A percentile compares a stretch with the other conserved stretches of the same genome.
Conservation (phyloP, 2,797 vertebrate species). For the Vultur gryphus region DNA sequence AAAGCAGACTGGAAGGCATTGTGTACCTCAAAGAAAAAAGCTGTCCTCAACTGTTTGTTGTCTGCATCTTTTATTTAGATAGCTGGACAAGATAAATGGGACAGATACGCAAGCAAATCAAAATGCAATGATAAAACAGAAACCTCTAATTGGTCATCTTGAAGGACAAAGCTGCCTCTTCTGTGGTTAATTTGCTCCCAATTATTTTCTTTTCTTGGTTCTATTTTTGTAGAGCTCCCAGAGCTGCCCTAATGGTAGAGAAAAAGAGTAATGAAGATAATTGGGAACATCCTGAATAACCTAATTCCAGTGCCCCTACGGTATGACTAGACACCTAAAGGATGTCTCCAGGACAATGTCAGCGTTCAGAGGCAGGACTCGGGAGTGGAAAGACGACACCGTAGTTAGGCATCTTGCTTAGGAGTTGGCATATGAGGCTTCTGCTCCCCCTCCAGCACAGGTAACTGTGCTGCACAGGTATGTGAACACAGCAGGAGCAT, state of each 20-base stretch:
- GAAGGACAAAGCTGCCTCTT: conserved; percentile 13
- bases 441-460: not conserved
- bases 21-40: not conserved
- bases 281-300: conserved; percentile 29
- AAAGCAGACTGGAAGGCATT: not conserved
- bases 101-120: not conserved
- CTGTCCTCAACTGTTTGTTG: not conserved
- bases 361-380: not conserved
- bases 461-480: not conserved
- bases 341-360: conserved; percentile 26
- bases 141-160: not conserved
- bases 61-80: not conserved
- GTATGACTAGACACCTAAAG: conserved; percentile 5
- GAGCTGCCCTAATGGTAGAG: not conserved
- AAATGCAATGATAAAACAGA: not conserved
- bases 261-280: conserved; percentile 24
- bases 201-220: not conserved
- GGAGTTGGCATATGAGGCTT: not conserved
- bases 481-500: not conserved
- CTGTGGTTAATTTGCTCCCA: conserved; percentile 9
- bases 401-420: not conserved
- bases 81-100: not conserved
- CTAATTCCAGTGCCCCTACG: not conserved
- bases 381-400: rapidly evolving
- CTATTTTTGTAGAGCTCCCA: conserved; percentile 30